Conservation (phyloP, 2,888 invertebrate genomes). For the Drosophila kambysellisi region DNA sequence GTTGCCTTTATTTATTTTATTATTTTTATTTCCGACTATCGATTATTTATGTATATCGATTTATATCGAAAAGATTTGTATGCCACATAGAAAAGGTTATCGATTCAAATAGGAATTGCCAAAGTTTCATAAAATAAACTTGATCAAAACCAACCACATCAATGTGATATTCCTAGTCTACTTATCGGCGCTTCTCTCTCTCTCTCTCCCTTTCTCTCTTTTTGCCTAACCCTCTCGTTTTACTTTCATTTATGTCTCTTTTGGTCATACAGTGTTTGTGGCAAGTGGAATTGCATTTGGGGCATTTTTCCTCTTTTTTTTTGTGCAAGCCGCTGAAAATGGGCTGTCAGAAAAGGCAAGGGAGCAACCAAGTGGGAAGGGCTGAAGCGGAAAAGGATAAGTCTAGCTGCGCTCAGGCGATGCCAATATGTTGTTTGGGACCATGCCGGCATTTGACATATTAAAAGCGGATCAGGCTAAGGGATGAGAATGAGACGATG, state of each 20-base stretch:
- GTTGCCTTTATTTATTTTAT: neutral
- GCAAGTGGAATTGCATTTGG: slow-evolving; percentile 56
- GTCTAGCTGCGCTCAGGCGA: neutral
- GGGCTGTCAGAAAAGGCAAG: neutral
- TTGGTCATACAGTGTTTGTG: slow-evolving; percentile 27
- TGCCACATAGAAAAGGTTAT: neutral
- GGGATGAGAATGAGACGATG: neutral
- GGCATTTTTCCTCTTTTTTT: slow-evolving; percentile 10
- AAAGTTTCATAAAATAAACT: neutral
- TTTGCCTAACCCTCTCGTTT: neutral
- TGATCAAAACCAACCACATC: slow-evolving; percentile 7
- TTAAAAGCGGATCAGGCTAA: slow-evolving; percentile 67
- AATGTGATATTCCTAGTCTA: neutral
- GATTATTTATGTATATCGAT: neutral
- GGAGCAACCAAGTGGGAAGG: neutral
- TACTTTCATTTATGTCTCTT: neutral
- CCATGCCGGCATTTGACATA: slow-evolving; percentile 60
- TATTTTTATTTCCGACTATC: neutral
- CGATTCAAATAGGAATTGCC: neutral
- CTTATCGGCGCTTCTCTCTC: neutral
- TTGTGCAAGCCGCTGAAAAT: slow-evolving; percentile 18
- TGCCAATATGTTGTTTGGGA: slow-evolving; percentile 32
- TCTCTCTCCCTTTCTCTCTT: neutral
- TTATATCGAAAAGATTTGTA: neutral
- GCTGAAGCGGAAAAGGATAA: neutral